These are phyloP conservation scores for Chascanopsetta lugubris DNA, from an alignment of 2,113 vertebrate genomes.

Conservation along the genomic window DNA sequence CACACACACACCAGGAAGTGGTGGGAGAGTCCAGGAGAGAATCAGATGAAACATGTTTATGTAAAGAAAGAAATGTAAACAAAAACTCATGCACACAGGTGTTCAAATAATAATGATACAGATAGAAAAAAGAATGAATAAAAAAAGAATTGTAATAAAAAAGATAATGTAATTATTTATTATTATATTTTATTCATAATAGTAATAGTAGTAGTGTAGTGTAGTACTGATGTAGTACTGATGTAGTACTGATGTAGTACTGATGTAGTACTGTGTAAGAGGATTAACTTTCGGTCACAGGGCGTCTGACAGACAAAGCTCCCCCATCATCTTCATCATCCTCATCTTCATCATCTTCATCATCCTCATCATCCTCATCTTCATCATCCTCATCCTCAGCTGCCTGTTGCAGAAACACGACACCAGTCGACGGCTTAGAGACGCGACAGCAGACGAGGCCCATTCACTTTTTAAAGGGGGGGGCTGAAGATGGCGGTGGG, in stretches of 20 bases:
- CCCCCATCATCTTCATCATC: constrained; percentile 59
- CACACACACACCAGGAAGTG: constrained; percentile 6
- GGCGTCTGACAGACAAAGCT: constrained; percentile 51
- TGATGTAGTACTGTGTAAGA: neutral
- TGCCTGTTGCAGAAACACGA: constrained; percentile 61
- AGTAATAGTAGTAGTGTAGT: neutral
- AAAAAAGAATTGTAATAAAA: too few relatives aligned
- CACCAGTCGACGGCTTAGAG: constrained; percentile 59
- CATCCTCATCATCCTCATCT: too few relatives aligned
- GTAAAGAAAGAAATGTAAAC: neutral
- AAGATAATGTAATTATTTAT: fast-evolving
- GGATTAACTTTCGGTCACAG: constrained; percentile 66
- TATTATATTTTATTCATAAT: neutral
- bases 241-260: neutral
- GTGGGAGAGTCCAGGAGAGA: neutral
- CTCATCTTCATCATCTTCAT: too few relatives aligned
- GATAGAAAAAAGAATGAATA: neutral
- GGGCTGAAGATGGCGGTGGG: neutral
- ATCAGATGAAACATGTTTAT: constrained; percentile 39
- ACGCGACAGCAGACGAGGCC: constrained; percentile 55
- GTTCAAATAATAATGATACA: too few relatives aligned
- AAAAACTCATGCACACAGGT: neutral
- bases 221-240: neutral
- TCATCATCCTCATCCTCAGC: constrained; percentile 57
- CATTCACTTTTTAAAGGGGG: constrained; percentile 15